Conservation (phyloP, 2,797 vertebrate species). For the Megaceryle alcyon region DNA sequence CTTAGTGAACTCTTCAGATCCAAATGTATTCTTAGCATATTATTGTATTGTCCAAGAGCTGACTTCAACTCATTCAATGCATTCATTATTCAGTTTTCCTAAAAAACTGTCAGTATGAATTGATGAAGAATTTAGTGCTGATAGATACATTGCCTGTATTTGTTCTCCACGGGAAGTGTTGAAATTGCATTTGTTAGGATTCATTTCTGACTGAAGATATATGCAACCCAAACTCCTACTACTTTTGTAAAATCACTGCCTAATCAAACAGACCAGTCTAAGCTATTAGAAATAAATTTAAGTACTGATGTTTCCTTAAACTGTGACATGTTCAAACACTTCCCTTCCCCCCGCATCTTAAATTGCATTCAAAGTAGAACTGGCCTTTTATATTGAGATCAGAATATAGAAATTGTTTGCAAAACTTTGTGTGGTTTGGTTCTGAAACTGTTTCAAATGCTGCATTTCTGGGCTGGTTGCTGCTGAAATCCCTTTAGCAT, state of each 20-base stretch:
- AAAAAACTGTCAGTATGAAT: not conserved
- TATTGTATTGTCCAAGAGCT: not conserved
- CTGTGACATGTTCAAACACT: not conserved
- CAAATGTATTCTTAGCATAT: not conserved
- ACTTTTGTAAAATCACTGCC: not conserved
- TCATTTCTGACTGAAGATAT: not conserved
- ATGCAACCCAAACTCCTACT: not conserved
- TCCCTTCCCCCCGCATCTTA: not conserved
- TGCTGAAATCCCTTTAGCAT: not conserved
- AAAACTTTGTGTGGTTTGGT: not conserved
- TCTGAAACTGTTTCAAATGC: not conserved
- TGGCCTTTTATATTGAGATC: not conserved
- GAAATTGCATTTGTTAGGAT: not conserved
- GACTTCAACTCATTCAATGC: not conserved
- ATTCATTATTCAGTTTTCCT: not conserved
- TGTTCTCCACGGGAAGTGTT: not conserved
- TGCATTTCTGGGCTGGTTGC: not conserved
- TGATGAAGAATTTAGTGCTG: not conserved
- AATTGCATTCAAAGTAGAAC: not conserved
- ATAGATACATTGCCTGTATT: not conserved
- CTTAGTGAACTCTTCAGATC: not conserved
- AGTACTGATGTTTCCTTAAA: not conserved
- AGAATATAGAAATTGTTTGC: not conserved
- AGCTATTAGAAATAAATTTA: not conserved
- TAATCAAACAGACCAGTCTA: not conserved